These are phyloP conservation scores for Radopholus similis DNA, from an alignment of 1,140 invertebrate genomes.

Conservation along the genomic window DNA sequence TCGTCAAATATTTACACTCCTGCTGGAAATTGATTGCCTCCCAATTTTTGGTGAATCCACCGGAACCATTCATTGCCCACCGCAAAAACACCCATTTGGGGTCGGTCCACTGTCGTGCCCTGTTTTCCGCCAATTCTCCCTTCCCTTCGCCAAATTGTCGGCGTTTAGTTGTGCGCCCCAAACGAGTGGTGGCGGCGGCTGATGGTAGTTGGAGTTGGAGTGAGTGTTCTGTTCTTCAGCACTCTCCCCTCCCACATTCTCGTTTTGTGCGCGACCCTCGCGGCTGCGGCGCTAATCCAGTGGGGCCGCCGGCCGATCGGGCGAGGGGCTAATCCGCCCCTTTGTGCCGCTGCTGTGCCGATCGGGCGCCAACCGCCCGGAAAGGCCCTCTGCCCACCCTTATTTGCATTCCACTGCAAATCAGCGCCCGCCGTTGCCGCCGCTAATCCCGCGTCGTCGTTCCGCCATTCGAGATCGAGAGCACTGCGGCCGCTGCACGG, in stretches of 20 bases:
- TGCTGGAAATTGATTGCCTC: no score
- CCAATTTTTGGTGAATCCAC: no score
- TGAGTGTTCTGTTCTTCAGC: not conserved
- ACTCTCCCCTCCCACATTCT: not conserved
- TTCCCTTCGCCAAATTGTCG: no score
- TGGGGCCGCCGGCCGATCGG: not conserved
- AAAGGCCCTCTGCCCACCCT: not conserved
- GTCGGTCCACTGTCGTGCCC: no score
- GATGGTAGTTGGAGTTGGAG: no score
- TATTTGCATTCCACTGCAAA: not conserved
- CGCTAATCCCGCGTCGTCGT: not conserved
- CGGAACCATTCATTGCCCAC: no score
- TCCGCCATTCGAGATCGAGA: no score
- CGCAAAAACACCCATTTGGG: no score
- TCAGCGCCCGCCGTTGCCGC: not conserved
- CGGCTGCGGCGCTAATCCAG: not conserved
- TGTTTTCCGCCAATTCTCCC: no score
- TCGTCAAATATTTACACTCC: no score
- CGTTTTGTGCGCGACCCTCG: not conserved
- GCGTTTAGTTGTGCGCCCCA: no score
- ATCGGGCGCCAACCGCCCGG: slow-evolving; percentile 4
- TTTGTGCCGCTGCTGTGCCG: not conserved
- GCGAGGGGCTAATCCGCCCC: not conserved
- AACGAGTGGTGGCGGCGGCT: no score
- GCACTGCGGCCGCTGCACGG: not conserved